Percentiles rank a stretch among this genome's conserved stretches.
Conservation (phyloP, 1,140 invertebrate genomes). For the Nebria ingens region DNA sequence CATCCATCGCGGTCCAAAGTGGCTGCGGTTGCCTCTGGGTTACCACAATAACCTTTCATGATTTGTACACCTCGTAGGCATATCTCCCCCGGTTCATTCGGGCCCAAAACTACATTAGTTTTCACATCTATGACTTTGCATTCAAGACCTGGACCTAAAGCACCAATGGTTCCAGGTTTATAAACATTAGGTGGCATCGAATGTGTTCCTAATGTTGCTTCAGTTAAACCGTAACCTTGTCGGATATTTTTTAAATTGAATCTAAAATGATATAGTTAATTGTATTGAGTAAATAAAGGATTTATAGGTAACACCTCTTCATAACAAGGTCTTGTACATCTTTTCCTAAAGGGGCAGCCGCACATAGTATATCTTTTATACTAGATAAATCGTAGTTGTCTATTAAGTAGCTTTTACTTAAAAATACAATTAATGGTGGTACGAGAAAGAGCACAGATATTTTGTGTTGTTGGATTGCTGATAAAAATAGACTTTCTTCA, state of each 20-base stretch:
- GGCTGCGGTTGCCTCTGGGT: conserved; percentile 47
- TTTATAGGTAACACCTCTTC: too few relatives aligned
- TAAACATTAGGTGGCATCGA: conserved; percentile 16
- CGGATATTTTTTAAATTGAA: conserved; percentile 30
- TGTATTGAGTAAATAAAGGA: too few relatives aligned
- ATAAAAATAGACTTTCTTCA: conserved; percentile 47
- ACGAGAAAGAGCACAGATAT: conserved; percentile 40
- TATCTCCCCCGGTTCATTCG: conserved; percentile 53
- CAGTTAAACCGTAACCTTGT: conserved; percentile 60
- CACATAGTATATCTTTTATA: conserved; percentile 34
- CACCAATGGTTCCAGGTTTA: conserved; percentile 47
- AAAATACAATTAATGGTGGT: conserved; percentile 44
- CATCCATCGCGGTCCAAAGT: conserved; percentile 58
- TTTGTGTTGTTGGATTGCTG: conserved; percentile 41
- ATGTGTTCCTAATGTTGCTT: conserved; percentile 41
- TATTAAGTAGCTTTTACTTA: conserved; percentile 40
- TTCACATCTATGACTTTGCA: conserved; percentile 51
- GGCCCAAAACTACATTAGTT: conserved; percentile 46
- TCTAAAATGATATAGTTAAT: too few relatives aligned
- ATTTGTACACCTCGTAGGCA: conserved; percentile 52
- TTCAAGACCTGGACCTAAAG: conserved; percentile 41
- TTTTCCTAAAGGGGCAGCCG: conserved; percentile 38
- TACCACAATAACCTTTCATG: conserved; percentile 54
- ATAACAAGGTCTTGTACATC: conserved; percentile 31
- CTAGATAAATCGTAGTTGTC: conserved; percentile 35